Conservation (phyloP, 2,888 invertebrate genomes). For the Amphipoea lucens region DNA sequence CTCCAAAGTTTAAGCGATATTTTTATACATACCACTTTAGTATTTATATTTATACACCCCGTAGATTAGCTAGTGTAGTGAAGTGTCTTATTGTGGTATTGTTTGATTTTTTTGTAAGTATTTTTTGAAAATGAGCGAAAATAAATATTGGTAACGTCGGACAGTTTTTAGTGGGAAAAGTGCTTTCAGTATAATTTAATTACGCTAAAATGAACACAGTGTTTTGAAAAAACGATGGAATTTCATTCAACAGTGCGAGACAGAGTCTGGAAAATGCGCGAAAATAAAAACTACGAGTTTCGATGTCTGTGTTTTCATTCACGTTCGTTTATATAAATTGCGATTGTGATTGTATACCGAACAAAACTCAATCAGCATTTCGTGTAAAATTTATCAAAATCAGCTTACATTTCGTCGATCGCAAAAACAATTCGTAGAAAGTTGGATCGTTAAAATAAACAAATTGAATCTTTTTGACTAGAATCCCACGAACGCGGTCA, state of each 20-base stretch:
- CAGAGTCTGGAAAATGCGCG: constrained; percentile 2
- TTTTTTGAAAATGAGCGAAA: not conserved
- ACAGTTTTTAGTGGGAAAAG: constrained; percentile 22
- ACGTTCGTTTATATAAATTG: constrained; percentile 15
- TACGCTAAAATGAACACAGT: not conserved
- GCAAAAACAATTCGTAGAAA: constrained; percentile 50
- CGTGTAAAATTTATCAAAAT: constrained; percentile 35
- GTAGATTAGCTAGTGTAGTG: constrained; percentile 68
- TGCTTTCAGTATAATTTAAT: constrained; percentile 20
- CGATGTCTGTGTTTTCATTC: constrained; percentile 27
- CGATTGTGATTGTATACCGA: constrained; percentile 26
- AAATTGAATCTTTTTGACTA: constrained; percentile 14
- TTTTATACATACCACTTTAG: constrained; percentile 67
- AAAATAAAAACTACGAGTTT: constrained; percentile 3
- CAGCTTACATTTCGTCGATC: constrained; percentile 37
- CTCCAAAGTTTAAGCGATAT: constrained; percentile 65
- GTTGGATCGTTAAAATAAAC: constrained; percentile 40
- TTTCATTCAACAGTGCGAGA: not conserved
- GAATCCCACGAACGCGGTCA: constrained; percentile 13
- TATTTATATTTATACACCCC: constrained; percentile 67
- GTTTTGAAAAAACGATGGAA: not conserved
- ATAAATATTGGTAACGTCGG: not conserved
- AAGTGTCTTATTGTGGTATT: constrained; percentile 69
- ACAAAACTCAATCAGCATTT: constrained; percentile 49
- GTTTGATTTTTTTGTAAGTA: constrained; percentile 65